Evolutionary conservation across 2,888 invertebrate species (phyloP), one percentile per base, ranked within the genome.

Genomic region (Ectemnius cavifrons): DNA sequence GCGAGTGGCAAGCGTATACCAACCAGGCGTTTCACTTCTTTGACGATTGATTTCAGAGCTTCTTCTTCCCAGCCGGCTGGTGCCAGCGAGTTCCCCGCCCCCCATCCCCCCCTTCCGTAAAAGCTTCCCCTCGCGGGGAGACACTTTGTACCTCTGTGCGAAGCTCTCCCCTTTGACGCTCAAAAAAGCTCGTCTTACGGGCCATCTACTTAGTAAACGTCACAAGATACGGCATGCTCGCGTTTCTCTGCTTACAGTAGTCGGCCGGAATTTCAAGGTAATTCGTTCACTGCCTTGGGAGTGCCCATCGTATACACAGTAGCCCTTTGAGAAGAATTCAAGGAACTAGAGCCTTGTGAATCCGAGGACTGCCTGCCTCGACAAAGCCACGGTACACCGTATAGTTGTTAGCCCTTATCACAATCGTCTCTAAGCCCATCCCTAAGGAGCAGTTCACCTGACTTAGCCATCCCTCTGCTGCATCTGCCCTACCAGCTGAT

Each of bases 401-500:
- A 6, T 72, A 28, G 45, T 37, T 63, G 58, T 57, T 16, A 62
- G 45, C 58, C 66, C 60, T 75, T 78, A 75, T 78, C 75, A 52
- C 16, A 47, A 47, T 27, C 47, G 57, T 59, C 64, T 60, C 81
- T 78, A 81, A 81, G 79, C 75, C 23, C 71, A 75, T 83, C 85
- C 81, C 85, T 47, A 74, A 75, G 85, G 83, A 37, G 37, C 8
- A 83, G 70, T 81, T 64, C 78, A 8, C 71, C 77, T 85, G 84
- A 85, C 85, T 83, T 78, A 81, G 37, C 37, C 6, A 37, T 37
- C 37, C 8, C 37, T 75, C 78, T 16, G 37, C 61, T 14, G 58
- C 63, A 75, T 79, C 79, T 78, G 71, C 72, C 75, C 69, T 37
- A 72, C 78, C 75, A 78, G 1, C 37, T 70, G 78, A 78, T 72